Evolutionary conservation across 1,140 invertebrate species (phyloP).

Genomic region (Atta texana): DNA sequence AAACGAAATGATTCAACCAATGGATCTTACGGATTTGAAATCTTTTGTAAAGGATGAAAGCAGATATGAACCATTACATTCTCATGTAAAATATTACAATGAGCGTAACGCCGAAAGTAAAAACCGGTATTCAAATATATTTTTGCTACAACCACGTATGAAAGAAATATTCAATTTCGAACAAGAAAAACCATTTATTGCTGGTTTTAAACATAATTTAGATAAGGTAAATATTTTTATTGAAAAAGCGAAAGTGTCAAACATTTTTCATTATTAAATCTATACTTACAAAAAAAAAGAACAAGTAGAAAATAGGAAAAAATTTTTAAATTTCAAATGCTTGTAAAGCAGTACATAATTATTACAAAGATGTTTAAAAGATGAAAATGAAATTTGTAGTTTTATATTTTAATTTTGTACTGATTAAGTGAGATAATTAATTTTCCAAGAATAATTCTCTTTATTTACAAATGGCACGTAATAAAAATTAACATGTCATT

Average conservation of each 20-base stretch:
- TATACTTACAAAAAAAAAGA: background rate
- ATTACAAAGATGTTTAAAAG: too few relatives aligned
- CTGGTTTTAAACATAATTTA: constrained; percentile 76
- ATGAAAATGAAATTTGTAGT: too few relatives aligned
- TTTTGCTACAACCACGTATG: constrained; percentile 46
- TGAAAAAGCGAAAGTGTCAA: background rate
- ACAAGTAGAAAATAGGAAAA: too few relatives aligned
- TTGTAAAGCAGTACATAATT: too few relatives aligned
- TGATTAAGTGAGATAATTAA: too few relatives aligned
- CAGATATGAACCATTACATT: constrained; percentile 78
- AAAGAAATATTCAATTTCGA: constrained; percentile 64
- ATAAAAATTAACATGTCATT: too few relatives aligned
- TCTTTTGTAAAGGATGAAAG: constrained; percentile 67
- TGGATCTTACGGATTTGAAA: constrained; percentile 71
- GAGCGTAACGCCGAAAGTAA: constrained; percentile 50
- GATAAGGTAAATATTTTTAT: constrained; percentile 67
- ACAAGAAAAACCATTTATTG: constrained; percentile 72
- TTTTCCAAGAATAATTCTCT: too few relatives aligned
- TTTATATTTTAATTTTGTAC: too few relatives aligned
- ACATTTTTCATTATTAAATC: background rate
- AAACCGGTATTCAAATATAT: constrained; percentile 45
- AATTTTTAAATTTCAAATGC: too few relatives aligned
- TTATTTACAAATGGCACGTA: too few relatives aligned
- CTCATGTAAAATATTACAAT: constrained; percentile 78
- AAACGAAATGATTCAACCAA: constrained; percentile 79